Conservation (phyloP, 2,797 vertebrate genomes). For the Esox lucius region DNA sequence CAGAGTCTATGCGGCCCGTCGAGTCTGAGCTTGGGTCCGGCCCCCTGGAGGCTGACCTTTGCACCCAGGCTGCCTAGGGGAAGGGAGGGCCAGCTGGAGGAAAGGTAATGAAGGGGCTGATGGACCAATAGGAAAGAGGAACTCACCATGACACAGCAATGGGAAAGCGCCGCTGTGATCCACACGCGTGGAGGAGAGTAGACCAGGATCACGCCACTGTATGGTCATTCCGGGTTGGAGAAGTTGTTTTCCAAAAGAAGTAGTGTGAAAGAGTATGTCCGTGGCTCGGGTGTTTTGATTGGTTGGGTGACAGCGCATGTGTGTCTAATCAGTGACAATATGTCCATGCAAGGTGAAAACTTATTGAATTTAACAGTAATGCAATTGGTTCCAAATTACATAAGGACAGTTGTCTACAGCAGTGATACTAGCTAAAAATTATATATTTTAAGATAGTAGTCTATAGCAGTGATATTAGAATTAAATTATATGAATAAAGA, state of each 20-base stretch:
- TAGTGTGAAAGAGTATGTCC: neutral
- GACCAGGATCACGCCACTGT: constrained; percentile 40
- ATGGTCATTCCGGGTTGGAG: constrained; percentile 12
- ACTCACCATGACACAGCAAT: constrained; percentile 8
- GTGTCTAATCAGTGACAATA: neutral
- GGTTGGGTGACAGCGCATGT: neutral
- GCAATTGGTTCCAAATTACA: too few relatives aligned
- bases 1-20: neutral
- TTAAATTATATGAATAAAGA: too few relatives aligned
- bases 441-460: too few relatives aligned
- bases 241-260: neutral
- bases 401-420: too few relatives aligned
- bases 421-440: too few relatives aligned
- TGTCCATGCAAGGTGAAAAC: neutral
- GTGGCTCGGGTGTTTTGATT: too few relatives aligned
- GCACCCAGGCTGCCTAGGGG: neutral
- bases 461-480: too few relatives aligned
- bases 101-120: constrained; percentile 4
- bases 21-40: neutral
- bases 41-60: neutral
- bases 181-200: constrained; percentile 6
- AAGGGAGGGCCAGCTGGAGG: neutral
- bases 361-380: too few relatives aligned
- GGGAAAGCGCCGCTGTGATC: constrained; percentile 6
- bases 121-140: constrained; percentile 22